Base-by-base conservation (phyloP, 2,113 vertebrate genomes). In the Chaetops frenatus region DNA sequence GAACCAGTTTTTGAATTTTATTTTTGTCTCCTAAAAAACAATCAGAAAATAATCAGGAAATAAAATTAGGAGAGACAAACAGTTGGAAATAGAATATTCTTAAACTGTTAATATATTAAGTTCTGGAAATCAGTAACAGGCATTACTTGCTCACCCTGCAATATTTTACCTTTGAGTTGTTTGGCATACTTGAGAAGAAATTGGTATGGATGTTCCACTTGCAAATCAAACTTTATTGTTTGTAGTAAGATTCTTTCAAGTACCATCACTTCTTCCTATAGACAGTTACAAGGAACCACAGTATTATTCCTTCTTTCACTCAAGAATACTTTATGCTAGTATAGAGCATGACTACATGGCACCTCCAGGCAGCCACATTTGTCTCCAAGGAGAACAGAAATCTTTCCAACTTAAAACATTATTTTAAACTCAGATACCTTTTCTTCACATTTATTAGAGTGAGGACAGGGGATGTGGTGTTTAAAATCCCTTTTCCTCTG, bases 171-270 rank as follows among this genome's bases (percentile, higher is more conserved):
- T 99, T 99, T 99, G 67, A 99, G 98, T 47, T 99, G 99, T 95
- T 99, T 99, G 58, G 99, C 99, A 33, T 99, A 99, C 76, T 98
- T 99, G 88, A 99, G 98, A 51, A 99, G 98, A 94, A 99, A 99
- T 42, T 99, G 99, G 97, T 99, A 99, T 0, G 99, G 99, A 86
- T 99, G 99, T 87, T 99, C 99, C 67, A 99, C 99, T 97, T 99
- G 99, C 88, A 99, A 97, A 96, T 99, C 99, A 96, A 99, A 99
- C 94, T 99, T 99, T 94, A 99, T 99, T 21, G 99, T 99, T 97
- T 99, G 99, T 6, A 99, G 98, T 82, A 99, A 92, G 89, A 99
- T 99, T 95, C 99, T 98, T 97, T 99, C 99, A 94, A 99, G 96
- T 67, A 99, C 99, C 99, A 99, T 99, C 22, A 99, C 99, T 97